phyloP scores from a whole-genome alignment of 2,888 invertebrate species.

The Volucella bombylans region DNA sequence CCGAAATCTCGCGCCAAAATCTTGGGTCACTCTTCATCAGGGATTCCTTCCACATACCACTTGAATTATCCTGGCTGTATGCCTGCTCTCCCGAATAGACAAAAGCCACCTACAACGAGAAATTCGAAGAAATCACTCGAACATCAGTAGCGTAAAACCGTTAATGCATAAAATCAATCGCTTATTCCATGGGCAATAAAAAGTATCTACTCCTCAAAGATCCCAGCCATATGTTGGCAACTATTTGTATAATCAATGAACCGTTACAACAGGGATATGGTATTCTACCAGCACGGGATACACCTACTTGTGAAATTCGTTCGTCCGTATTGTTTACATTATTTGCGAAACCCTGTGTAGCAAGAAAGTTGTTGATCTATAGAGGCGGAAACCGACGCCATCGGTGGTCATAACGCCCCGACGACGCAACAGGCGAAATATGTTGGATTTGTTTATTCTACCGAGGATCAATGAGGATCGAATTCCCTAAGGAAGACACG shows the following conservation, averaged over 20 bases:
- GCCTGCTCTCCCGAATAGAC: neutral
- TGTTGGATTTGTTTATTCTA: conserved; percentile 66
- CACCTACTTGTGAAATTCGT: conserved; percentile 38
- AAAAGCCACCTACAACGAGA: conserved; percentile 1
- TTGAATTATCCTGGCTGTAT: conserved; percentile 35
- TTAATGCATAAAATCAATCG: conserved; percentile 57
- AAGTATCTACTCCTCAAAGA: neutral
- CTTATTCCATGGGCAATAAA: conserved; percentile 48
- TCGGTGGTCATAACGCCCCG: conserved; percentile 18
- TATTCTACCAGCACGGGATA: conserved; percentile 49
- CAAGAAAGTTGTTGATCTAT: conserved; percentile 39
- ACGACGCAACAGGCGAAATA: conserved; percentile 48
- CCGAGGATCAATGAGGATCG: conserved; percentile 40
- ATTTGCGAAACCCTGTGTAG: conserved; percentile 54
- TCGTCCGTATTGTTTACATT: conserved; percentile 60
- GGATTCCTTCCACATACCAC: conserved; percentile 28
- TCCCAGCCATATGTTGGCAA: conserved; percentile 53
- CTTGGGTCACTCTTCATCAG: neutral
- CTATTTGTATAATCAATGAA: conserved; percentile 27
- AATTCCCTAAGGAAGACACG: conserved; percentile 41
- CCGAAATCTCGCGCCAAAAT: conserved; percentile 41
- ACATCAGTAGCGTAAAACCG: conserved; percentile 69
- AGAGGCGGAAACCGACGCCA: conserved; percentile 12
- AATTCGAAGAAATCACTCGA: conserved; percentile 49
- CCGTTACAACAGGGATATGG: conserved; percentile 40